phyloP scores from a whole-genome alignment of 2,888 invertebrate genomes.

The Galerucella nymphaeae region DNA sequence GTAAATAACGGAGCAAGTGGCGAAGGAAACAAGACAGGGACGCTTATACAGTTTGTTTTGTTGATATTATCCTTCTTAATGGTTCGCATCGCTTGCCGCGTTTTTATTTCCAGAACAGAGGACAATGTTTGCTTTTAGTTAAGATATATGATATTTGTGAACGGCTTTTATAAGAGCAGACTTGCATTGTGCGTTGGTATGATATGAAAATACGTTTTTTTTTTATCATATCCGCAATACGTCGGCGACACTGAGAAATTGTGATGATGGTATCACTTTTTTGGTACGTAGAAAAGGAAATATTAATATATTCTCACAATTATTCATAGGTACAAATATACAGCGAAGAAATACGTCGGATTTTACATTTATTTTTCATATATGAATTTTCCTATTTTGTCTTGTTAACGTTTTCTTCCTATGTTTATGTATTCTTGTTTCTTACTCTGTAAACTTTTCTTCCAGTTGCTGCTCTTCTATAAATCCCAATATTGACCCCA shows the following conservation, averaged over 20 bases:
- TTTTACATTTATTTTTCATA: no score
- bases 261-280: not conserved
- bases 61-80: constrained; percentile 50
- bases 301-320: not conserved
- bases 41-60: constrained; percentile 46
- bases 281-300: not conserved
- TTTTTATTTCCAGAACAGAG: constrained; percentile 40
- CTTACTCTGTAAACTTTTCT: no score
- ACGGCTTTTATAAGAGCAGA: constrained; percentile 24
- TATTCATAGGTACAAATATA: not conserved
- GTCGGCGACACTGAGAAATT: constrained; percentile 21
- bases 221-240: not conserved
- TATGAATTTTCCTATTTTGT: no score
- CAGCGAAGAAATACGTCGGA: no score
- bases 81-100: constrained; percentile 45
- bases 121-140: constrained; percentile 40
- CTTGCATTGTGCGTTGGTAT: constrained; percentile 21
- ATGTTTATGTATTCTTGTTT: no score
- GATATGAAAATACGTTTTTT: constrained; percentile 32
- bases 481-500: no score
- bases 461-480: no score
- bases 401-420: no score
- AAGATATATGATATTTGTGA: constrained; percentile 38
- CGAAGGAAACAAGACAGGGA: constrained; percentile 36
- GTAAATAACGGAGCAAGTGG: constrained; percentile 21